Percentiles rank a stretch among this genome's conserved stretches.
phyloP scores from a whole-genome alignment of 2,113 vertebrate species.

The Hydrochoerus hydrochaeris region DNA sequence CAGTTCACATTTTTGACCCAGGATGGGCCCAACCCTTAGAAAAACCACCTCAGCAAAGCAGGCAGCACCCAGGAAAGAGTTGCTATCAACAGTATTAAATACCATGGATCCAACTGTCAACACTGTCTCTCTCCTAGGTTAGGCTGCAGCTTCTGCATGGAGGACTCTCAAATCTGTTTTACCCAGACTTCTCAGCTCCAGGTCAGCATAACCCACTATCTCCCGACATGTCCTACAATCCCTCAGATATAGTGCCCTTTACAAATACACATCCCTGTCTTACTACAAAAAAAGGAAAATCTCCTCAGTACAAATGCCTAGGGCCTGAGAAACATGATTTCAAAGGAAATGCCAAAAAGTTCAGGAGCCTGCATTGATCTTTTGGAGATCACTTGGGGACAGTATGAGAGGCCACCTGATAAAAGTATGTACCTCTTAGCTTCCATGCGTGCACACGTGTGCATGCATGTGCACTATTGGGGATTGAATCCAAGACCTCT shows the following conservation, averaged over 20 bases:
- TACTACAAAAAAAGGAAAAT: slow-evolving; percentile 11
- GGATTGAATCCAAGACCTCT: background rate
- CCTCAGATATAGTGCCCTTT: background rate
- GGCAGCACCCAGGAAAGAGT: background rate
- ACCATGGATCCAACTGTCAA: background rate
- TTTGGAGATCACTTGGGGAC: background rate
- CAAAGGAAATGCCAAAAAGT: background rate
- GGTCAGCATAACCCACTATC: background rate
- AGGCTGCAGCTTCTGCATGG: background rate
- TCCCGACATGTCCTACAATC: background rate
- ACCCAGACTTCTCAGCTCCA: background rate
- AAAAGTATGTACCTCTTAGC: background rate
- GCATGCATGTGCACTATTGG: background rate
- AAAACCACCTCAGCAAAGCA: background rate
- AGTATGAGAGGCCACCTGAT: background rate
- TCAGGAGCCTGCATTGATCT: background rate
- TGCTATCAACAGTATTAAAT: background rate
- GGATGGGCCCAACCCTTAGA: background rate
- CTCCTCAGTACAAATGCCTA: background rate
- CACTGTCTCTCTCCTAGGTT: background rate
- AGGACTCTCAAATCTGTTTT: background rate
- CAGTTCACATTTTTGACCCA: background rate
- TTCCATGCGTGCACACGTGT: background rate
- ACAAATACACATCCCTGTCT: background rate
- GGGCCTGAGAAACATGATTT: background rate